Evolutionary conservation across 1,140 invertebrate species (phyloP), one percentile per base, ranked within the genome.

Genomic region (Trypoxylus dichotomus): DNA sequence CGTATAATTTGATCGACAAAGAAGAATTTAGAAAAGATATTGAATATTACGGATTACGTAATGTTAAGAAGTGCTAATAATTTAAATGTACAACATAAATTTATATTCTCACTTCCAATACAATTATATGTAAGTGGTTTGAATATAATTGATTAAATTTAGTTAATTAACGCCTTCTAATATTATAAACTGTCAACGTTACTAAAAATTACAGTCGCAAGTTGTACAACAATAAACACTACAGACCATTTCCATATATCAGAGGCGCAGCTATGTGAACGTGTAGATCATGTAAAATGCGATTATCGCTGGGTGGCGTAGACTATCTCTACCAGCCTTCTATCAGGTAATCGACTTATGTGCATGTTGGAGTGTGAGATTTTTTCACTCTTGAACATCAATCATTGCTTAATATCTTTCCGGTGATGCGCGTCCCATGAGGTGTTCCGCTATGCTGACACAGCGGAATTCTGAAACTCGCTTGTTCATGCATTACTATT

Each of bases 361-460:
- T 24, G 32, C 32, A 37, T 37, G 60, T 24, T 24, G 21, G 60
- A 63, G 60, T 63, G 60, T 63, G 60, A 63, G 60, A 63, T 63
- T 63, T 27, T 63, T 63, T 63, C 43, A 21, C 60, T 19, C 60
- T 63, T 1, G 21, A 63, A 63, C 60, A 63, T 63, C 60, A 63
- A 63, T 63, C 60, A 63, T 63, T 19, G 60, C n/a, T 63, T 63
- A 21, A 63, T 63, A 63, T 63, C 60, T 19, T 63, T 63, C 60
- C 60, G 60, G 60, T 63, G 60, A 63, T 63, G 60, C 25, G 60
- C 60, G 21, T 63, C 19, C 60, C 60, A 63, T 25, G 60, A 63
- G 60, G 60, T 63, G 60, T 63, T 63, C 60, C 60, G 60, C 19
- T 63, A 63, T 63, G 60, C 13, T 63, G 60, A 63, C 60, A 63